phyloP scores from a whole-genome alignment of 2,113 vertebrate genomes.

The Callopanchax toddi region DNA sequence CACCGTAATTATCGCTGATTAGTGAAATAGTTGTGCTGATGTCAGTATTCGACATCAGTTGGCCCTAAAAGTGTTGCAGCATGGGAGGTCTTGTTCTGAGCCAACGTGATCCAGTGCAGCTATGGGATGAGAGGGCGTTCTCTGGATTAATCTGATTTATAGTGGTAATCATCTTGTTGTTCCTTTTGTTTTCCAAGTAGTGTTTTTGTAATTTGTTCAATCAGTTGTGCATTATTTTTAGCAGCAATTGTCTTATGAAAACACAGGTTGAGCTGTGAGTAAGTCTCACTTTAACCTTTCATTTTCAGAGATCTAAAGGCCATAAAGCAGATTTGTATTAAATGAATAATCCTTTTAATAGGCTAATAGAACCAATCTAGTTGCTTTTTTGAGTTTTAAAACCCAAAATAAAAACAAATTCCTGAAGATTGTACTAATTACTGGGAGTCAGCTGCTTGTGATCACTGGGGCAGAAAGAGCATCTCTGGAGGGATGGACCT shows the following conservation, averaged over 20 bases:
- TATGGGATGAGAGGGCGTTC: conserved; percentile 37
- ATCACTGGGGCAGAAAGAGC: conserved; percentile 78
- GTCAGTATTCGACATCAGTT: conserved; percentile 47
- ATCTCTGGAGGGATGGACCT: conserved; percentile 73
- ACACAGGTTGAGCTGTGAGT: conserved; percentile 19
- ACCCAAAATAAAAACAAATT: conserved; percentile 54
- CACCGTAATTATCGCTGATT: conserved; percentile 58
- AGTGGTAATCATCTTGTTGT: conserved; percentile 59
- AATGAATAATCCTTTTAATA: background rate
- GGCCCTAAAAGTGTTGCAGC: conserved; percentile 39
- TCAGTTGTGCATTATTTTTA: conserved; percentile 45
- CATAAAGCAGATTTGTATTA: background rate
- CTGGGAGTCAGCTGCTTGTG: conserved; percentile 73
- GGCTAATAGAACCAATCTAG: background rate
- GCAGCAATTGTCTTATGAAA: conserved; percentile 48
- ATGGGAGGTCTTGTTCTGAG: conserved; percentile 56
- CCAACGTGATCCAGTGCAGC: conserved; percentile 35
- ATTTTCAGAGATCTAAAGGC: background rate
- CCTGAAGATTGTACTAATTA: conserved; percentile 74
- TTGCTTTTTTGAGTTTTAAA: conserved; percentile 12
- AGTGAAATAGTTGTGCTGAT: conserved; percentile 55
- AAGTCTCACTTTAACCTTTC: background rate
- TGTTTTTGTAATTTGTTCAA: conserved; percentile 51
- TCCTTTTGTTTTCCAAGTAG: conserved; percentile 45
- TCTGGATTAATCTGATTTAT: conserved; percentile 68